Percentiles rank a stretch among this genome's conserved stretches.
phyloP scores from a whole-genome alignment of 2,113 vertebrate genomes.

The Sclerurus mexicanus region DNA sequence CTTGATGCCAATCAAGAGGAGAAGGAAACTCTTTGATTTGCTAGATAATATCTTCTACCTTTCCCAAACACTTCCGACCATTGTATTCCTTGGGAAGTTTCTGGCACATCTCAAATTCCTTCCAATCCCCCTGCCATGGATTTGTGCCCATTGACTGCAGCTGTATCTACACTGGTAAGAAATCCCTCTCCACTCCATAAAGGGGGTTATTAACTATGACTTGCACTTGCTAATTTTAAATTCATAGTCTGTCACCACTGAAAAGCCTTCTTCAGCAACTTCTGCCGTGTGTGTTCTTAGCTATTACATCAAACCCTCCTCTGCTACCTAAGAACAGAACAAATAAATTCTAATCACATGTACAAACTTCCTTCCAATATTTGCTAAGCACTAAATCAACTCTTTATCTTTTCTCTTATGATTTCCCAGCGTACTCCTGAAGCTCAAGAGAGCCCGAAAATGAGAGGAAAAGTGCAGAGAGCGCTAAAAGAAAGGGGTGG shows the following conservation, averaged over 20 bases:
- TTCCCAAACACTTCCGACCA: neutral
- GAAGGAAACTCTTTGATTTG: neutral
- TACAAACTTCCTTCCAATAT: conserved; percentile 40
- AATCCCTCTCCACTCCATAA: neutral
- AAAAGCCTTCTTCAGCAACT: conserved; percentile 44
- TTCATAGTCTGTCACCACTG: neutral
- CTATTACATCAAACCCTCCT: conserved; percentile 23
- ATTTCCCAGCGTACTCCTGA: conserved; percentile 42
- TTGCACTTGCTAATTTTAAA: conserved; percentile 26
- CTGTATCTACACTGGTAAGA: neutral
- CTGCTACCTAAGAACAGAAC: conserved; percentile 2
- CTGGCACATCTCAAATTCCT: neutral
- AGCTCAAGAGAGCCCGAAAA: conserved; percentile 44
- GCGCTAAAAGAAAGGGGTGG: neutral
- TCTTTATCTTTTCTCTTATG: conserved; percentile 49
- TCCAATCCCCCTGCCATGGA: rapidly evolving
- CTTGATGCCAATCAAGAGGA: neutral
- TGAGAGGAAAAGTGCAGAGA: neutral
- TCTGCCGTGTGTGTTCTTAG: conserved; percentile 9
- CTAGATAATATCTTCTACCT: neutral
- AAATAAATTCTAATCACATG: conserved; percentile 66
- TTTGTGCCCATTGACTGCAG: neutral
- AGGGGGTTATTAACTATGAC: neutral
- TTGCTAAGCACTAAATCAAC: conserved; percentile 65
- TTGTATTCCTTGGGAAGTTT: neutral